Conservation (phyloP, 53 echinoderm and acorn worm genomes). For the Actinopyga echinites region DNA sequence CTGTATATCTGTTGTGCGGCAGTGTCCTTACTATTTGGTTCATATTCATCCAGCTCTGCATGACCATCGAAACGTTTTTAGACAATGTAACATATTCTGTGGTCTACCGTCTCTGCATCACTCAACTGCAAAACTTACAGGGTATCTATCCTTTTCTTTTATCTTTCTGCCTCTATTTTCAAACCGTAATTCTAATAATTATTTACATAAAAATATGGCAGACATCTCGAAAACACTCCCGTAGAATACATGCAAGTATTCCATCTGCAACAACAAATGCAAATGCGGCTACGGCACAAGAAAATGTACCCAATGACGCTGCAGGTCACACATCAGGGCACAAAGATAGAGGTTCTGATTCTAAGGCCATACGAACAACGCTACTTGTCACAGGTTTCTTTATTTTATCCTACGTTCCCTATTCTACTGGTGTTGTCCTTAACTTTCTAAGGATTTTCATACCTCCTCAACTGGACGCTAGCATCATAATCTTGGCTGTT, state of each 20-base stretch:
- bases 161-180: conserved; percentile 28
- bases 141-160: conserved; percentile 22
- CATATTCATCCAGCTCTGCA: conserved; percentile 23
- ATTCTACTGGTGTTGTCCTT: conserved; percentile 11
- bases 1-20: background rate
- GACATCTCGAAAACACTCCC: background rate
- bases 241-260: conserved; percentile 6
- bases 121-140: conserved; percentile 2
- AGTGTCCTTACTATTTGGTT: background rate
- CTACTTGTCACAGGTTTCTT: conserved; percentile 23
- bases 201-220: conserved; percentile 18
- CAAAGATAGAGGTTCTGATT: background rate
- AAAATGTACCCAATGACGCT: background rate
- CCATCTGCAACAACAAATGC: background rate
- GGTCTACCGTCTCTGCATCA: conserved; percentile 29
- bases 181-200: background rate
- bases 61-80: conserved; percentile 1
- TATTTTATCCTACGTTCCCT: conserved; percentile 23
- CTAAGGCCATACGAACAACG: conserved; percentile 3
- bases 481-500: conserved; percentile 3
- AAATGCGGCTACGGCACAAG: too few species aligned
- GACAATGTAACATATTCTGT: background rate
- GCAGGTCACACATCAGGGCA: background rate
- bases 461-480: background rate
- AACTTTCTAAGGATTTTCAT: background rate